Evolutionary conservation across 2,888 invertebrate species (phyloP), one percentile per base, ranked within the genome.

Genomic region (Cordilura impudica): DNA sequence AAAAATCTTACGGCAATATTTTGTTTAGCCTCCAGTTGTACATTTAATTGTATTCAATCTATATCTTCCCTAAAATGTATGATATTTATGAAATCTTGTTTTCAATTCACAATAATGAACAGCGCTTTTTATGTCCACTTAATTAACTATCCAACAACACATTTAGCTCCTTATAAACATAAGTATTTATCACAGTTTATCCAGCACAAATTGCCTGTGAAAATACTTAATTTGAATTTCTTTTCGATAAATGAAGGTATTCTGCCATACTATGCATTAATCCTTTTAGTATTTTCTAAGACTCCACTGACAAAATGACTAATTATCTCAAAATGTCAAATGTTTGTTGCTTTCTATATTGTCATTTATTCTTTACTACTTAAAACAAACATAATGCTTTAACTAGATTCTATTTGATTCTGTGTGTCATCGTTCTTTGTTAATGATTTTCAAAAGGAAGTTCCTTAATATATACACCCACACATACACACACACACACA

Each of bases 271-370:
- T 70, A n/a, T 6, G 10, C 19, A 19, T 8, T 53, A 61, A 70
- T 70, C 60, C 45, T 54, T 18, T 47, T 60, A 53, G 54, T 60
- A 39, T 56, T 66, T 60, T 31, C 23, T 29, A 60, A 67, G 53
- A 31, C 60, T 35, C 61, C 10, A 54, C 53, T 75, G 74, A 75
- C 67, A 75, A 67, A 54, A 60, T 75, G 74, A 69, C 67, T 75
- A 75, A 69, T 75, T 75, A 61, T 61, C 54, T 47, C 5, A 54
- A 39, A 31, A 61, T 75, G 61, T 54, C 61, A 69, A 61, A 61
- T 75, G 60, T 49, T 54, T 67, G 74, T 35, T 29, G 10, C 23
- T 31, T 4, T 31, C 2, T 8, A 8, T 7, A 31, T 31, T 4
- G 4, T 8, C 31, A 31, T 8, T 7, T 31, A 8, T 31, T 31